phyloP scores from a whole-genome alignment of 2,888 invertebrate species.

The Euplagia quadripunctaria region DNA sequence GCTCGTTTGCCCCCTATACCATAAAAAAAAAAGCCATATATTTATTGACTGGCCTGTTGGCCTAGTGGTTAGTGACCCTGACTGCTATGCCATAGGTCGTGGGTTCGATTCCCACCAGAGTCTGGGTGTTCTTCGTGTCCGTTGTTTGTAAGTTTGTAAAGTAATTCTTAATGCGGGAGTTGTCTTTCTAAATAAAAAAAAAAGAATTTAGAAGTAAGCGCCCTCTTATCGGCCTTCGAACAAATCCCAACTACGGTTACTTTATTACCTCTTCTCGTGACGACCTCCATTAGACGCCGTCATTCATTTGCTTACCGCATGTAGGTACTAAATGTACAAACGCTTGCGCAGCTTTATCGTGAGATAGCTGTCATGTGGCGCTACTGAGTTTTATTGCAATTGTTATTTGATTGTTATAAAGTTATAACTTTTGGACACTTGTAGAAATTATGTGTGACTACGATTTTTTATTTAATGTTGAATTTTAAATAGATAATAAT shows the following conservation, averaged over 20 bases:
- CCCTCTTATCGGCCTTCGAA: constrained; percentile 21
- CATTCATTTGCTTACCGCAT: constrained; percentile 33
- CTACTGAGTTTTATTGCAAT: constrained; percentile 31
- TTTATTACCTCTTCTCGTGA: constrained; percentile 58
- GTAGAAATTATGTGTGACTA: background rate
- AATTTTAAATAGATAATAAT: background rate
- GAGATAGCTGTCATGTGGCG: constrained; percentile 31
- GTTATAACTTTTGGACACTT: background rate
- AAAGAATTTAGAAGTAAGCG: constrained; percentile 9
- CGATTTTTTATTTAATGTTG: background rate
- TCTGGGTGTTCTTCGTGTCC: too few relatives aligned
- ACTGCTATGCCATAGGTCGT: too few relatives aligned
- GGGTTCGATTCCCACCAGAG: too few relatives aligned
- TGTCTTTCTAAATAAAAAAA: too few relatives aligned
- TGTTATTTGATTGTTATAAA: constrained; percentile 19
- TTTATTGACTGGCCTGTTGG: too few relatives aligned
- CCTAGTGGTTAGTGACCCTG: too few relatives aligned
- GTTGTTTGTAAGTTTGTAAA: too few relatives aligned
- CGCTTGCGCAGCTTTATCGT: constrained; percentile 26
- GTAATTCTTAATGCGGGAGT: too few relatives aligned
- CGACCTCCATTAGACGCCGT: constrained; percentile 48
- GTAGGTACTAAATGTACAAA: constrained; percentile 8
- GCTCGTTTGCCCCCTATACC: too few relatives aligned
- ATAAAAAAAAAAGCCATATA: too few relatives aligned
- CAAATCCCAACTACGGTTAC: constrained; percentile 30